Evolutionary conservation across 2,888 invertebrate genomes (phyloP).

Genomic region (Drosophila fulvimacula): DNA sequence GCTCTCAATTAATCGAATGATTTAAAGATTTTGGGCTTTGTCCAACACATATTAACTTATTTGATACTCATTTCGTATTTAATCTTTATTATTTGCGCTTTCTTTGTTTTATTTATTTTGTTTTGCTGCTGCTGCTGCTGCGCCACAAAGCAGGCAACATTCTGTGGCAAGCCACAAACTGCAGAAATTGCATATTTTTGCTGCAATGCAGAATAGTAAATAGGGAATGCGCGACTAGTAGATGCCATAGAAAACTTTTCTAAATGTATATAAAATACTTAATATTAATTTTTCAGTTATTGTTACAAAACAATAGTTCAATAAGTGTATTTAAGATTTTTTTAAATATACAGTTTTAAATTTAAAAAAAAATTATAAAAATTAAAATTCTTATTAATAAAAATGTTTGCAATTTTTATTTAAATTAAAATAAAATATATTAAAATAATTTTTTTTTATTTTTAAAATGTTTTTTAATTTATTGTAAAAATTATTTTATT

Average conservation of each 20-base stretch:
- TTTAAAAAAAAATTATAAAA: too few relatives aligned
- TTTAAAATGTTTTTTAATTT: too few relatives aligned
- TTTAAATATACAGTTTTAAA: too few relatives aligned
- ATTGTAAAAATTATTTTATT: too few relatives aligned
- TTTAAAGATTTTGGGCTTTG: slow-evolving; percentile 38
- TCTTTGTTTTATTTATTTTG: slow-evolving; percentile 1
- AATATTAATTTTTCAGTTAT: too few relatives aligned
- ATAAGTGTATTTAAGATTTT: too few relatives aligned
- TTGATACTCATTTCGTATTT: neutral
- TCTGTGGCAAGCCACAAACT: slow-evolving; percentile 24
- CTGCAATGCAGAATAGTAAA: slow-evolving; percentile 14
- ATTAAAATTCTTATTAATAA: too few relatives aligned
- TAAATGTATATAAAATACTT: too few relatives aligned
- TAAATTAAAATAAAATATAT: too few relatives aligned
- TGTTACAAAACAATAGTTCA: too few relatives aligned
- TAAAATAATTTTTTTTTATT: too few relatives aligned
- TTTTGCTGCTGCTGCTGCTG: slow-evolving; percentile 21
- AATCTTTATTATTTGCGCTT: neutral
- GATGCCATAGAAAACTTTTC: neutral
- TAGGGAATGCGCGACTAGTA: neutral
- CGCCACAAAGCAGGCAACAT: slow-evolving; percentile 61
- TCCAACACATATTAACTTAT: slow-evolving; percentile 7
- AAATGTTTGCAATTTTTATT: too few relatives aligned
- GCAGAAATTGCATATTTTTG: slow-evolving; percentile 42
- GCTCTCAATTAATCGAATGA: slow-evolving; percentile 19